Evolutionary conservation across 2,113 vertebrate genomes (phyloP), one percentile per base, ranked within the genome.

Genomic region (Gracilinanus agilis): DNA sequence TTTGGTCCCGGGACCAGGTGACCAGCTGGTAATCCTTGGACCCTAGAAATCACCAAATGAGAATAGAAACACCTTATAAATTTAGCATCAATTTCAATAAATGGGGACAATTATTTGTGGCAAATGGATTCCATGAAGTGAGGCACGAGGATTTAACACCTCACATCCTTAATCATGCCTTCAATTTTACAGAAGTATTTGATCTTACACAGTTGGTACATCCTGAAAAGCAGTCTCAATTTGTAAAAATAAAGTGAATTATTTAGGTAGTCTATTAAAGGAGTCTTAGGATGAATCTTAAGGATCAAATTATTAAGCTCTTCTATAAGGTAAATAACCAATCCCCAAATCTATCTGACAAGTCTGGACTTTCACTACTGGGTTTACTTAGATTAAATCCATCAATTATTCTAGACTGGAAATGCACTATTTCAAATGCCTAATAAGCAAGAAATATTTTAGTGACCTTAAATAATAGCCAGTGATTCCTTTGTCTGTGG

Each of bases 1-100:
- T 99, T 99, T 99, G 99, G 92, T 99, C 99, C 55, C 99, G 99
- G 88, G 99, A 99, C 99, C 99, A 99, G 0, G 99, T 99, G 58
- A 99, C 99, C 97, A 99, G 98, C 96, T 99, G 99, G 97, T 99
- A 99, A 95, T 99, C 99, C 94, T 99, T 99, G 0, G 99, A 99
- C 16, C 99, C 99, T 99, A 92, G 9, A 96, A 97, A 89, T 94
- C 95, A 94, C 75, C 94, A 96, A 97, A 96, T 19, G 95, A 96
- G 75, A n/a, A 61, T 9, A 95, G 91, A 90, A 13, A 12, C 54
- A 0, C 55, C 92, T 89, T 93, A 24, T 89, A 24, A 24, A 89
- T 91, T 90, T 88, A 88, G 93, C 11, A 94, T 54, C 55, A 53
- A 55, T 83, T 96, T 96, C n/a, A 83, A 83, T 40, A 83, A 83